A percentile compares a stretch with the other conserved stretches of the same genome.
Conservation (phyloP, 2,888 invertebrate genomes). For the Hypena proboscidalis region DNA sequence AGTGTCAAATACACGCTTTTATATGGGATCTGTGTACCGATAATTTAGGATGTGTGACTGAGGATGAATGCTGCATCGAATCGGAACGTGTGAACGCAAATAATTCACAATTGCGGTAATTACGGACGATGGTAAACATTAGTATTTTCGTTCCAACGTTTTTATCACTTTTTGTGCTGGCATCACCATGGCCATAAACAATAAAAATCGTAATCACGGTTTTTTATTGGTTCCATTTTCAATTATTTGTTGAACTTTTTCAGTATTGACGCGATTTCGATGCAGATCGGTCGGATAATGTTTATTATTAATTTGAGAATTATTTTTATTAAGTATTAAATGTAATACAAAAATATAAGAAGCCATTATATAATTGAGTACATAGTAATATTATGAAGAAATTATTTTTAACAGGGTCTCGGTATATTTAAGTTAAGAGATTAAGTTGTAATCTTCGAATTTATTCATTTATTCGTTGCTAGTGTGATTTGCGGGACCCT, state of each 20-base stretch:
- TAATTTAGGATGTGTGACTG: constrained; percentile 43
- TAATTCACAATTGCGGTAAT: not conserved
- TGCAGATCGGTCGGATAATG: constrained; percentile 26
- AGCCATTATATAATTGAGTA: constrained; percentile 35
- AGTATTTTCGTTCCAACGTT: not conserved
- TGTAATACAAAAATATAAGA: constrained; percentile 4
- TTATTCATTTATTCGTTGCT: constrained; percentile 13
- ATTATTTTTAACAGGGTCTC: constrained; percentile 37
- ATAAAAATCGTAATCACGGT: not conserved
- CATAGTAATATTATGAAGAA: constrained; percentile 22
- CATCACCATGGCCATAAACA: not conserved
- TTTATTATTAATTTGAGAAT: constrained; percentile 18
- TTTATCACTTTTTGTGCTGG: constrained; percentile 1
- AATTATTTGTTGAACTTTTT: not conserved
- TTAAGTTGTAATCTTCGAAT: constrained; percentile 22
- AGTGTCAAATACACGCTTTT: constrained; percentile 49
- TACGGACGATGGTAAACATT: not conserved
- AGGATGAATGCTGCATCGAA: constrained; percentile 37
- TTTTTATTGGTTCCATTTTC: no score
- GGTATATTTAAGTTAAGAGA: constrained; percentile 19
- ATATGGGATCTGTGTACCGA: constrained; percentile 45
- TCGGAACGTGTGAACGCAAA: constrained; percentile 13
- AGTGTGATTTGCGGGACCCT: constrained; percentile 30
- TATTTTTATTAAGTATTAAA: constrained; percentile 14
- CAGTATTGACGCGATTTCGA: constrained; percentile 21